phyloP scores from a whole-genome alignment of 35 echinoderm and acorn worm species.

The Ptychodera flava region DNA sequence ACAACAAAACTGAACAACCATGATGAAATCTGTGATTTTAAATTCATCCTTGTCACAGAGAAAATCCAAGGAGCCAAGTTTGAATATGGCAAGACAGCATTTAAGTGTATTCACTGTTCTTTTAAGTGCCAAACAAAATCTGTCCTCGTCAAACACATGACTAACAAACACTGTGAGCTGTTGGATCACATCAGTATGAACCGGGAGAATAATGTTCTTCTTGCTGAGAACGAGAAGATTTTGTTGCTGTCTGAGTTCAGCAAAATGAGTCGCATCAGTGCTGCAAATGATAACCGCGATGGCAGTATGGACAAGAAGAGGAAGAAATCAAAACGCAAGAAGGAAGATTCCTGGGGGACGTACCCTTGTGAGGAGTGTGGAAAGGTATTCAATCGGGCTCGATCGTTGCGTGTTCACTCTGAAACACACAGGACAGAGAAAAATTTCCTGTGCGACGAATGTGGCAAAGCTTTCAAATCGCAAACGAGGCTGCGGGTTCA shows the following conservation, averaged over 20 bases:
- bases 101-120: slow-evolving; percentile 8
- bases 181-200: not conserved
- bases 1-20: not conserved
- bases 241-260: not conserved
- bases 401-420: slow-evolving; percentile 24
- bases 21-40: not conserved
- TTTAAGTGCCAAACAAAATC: not conserved
- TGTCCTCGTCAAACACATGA: slow-evolving; percentile 14
- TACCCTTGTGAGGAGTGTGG: not conserved
- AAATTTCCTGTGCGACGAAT: slow-evolving; percentile 82
- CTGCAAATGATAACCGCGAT: not conserved
- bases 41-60: slow-evolving; percentile 7
- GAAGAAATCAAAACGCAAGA: not conserved
- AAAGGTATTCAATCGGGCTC: slow-evolving; percentile 5
- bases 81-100: slow-evolving; percentile 4
- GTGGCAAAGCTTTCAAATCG: slow-evolving; percentile 81
- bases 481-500: slow-evolving; percentile 48
- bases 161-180: not conserved
- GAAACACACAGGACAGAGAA: slow-evolving; percentile 62
- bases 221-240: not conserved
- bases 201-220: not conserved
- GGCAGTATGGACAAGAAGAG: not conserved
- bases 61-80: slow-evolving; percentile 7
- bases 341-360: not conserved
- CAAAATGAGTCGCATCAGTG: not conserved